Evolutionary conservation across 2,888 invertebrate species (phyloP).

Genomic region (Oxycera nigricornis): DNA sequence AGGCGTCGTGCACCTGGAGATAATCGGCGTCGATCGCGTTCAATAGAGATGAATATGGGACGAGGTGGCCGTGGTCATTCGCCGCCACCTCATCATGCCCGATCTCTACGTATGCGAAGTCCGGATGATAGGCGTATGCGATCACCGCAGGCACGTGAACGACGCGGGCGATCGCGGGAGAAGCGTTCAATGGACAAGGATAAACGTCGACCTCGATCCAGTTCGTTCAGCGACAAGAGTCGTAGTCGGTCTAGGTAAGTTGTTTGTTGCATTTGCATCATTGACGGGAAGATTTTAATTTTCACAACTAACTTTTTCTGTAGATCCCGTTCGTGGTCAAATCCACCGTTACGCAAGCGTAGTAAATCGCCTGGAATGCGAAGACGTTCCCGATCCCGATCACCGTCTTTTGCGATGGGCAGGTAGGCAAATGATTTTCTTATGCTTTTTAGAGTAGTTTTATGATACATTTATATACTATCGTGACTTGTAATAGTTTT

Average conservation of each 20-base stretch:
- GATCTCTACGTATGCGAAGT: slow-evolving; percentile 39
- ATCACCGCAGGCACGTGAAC: slow-evolving; percentile 54
- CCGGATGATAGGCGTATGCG: slow-evolving; percentile 53
- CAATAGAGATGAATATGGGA: slow-evolving; percentile 53
- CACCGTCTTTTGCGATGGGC: slow-evolving; percentile 51
- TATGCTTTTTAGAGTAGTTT: no score
- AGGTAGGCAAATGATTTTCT: slow-evolving; percentile 49
- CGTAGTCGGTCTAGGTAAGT: slow-evolving; percentile 51
- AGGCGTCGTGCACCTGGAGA: slow-evolving; percentile 63
- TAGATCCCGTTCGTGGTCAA: slow-evolving; percentile 53
- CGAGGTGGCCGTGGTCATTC: slow-evolving; percentile 41
- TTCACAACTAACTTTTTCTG: not conserved
- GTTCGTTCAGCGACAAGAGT: slow-evolving; percentile 51
- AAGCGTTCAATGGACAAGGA: slow-evolving; percentile 45
- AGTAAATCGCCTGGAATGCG: slow-evolving; percentile 51
- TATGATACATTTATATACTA: no score
- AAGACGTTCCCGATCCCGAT: slow-evolving; percentile 53
- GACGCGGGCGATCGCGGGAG: slow-evolving; percentile 56
- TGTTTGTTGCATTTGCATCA: not conserved
- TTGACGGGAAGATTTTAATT: not conserved
- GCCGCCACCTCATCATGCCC: slow-evolving; percentile 47
- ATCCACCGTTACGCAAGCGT: slow-evolving; percentile 50
- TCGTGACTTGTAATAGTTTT: no score
- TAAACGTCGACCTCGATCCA: slow-evolving; percentile 49
- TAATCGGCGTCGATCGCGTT: slow-evolving; percentile 60